phyloP scores from a whole-genome alignment of 2,797 vertebrate genomes.

The Lateolabrax maculatus region DNA sequence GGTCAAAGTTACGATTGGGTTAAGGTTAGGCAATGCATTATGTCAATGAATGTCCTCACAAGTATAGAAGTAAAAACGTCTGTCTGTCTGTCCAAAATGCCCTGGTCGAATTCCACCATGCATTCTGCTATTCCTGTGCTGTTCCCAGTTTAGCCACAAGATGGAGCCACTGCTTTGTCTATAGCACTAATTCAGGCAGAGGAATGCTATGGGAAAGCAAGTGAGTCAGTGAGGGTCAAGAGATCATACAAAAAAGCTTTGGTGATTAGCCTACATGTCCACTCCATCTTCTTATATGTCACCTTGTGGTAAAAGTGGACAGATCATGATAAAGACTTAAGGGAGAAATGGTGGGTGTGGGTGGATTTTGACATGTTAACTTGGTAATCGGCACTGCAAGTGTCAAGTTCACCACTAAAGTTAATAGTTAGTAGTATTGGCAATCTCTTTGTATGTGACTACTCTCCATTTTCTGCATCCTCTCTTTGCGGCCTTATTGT shows the following conservation, averaged over 20 bases:
- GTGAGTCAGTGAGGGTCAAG: slow-evolving; percentile 39
- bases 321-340: slow-evolving; percentile 10
- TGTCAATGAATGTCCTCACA: too few relatives aligned
- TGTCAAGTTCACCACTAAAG: slow-evolving; percentile 43
- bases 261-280: slow-evolving; percentile 48
- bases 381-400: slow-evolving; percentile 7
- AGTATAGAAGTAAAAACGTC: too few relatives aligned
- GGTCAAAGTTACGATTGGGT: too few relatives aligned
- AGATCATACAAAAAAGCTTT: slow-evolving; percentile 57
- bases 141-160: slow-evolving; percentile 72
- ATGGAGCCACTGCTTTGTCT: slow-evolving; percentile 74
- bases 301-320: slow-evolving; percentile 38
- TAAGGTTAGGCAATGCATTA: too few relatives aligned
- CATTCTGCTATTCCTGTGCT: not conserved
- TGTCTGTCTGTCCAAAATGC: slow-evolving; percentile 35
- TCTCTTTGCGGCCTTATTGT: slow-evolving; percentile 22
- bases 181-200: not conserved
- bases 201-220: slow-evolving; percentile 53
- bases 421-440: slow-evolving; percentile 35
- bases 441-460: slow-evolving; percentile 8
- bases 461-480: not conserved
- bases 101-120: slow-evolving; percentile 7
- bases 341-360: not conserved
- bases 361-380: slow-evolving; percentile 37
- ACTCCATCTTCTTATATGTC: slow-evolving; percentile 36